phyloP scores from a whole-genome alignment of 2,113 vertebrate species.

The Paraplagusia blochii region DNA sequence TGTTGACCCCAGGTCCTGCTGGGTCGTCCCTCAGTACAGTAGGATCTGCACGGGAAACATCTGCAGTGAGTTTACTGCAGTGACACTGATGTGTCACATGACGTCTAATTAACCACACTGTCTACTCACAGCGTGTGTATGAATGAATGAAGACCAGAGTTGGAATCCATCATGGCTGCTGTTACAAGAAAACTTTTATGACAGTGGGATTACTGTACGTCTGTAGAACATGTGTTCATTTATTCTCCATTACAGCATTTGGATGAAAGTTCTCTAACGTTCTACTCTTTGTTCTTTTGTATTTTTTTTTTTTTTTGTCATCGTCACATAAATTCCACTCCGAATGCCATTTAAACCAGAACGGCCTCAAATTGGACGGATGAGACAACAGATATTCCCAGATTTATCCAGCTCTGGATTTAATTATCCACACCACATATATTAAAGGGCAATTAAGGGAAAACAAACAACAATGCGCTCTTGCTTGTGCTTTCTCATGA shows the following conservation, averaged over 20 bases:
- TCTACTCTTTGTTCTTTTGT: not conserved
- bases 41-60: too few relatives aligned
- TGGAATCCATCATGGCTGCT: not conserved
- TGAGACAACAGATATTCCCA: slow-evolving; percentile 3
- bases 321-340: not conserved
- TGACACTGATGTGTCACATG: too few relatives aligned
- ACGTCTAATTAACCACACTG: not conserved
- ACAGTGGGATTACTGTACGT: not conserved
- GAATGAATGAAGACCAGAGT: not conserved
- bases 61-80: too few relatives aligned
- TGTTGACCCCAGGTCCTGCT: too few relatives aligned
- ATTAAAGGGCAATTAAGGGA: not conserved
- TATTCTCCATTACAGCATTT: not conserved
- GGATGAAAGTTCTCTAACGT: not conserved
- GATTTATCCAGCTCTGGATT: slow-evolving; percentile 17
- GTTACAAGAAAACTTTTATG: slow-evolving; percentile 9
- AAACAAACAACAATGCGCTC: slow-evolving; percentile 21
- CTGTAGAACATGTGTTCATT: slow-evolving; percentile 11
- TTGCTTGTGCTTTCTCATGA: slow-evolving; percentile 15
- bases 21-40: too few relatives aligned
- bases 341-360: slow-evolving; percentile 6
- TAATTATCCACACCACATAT: slow-evolving; percentile 20
- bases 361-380: slow-evolving; percentile 18
- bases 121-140: not conserved
- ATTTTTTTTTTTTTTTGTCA: not conserved